Evolutionary conservation across 2,888 invertebrate species (phyloP), one percentile per base, ranked within the genome.

Genomic region (Oscheius onirici): DNA sequence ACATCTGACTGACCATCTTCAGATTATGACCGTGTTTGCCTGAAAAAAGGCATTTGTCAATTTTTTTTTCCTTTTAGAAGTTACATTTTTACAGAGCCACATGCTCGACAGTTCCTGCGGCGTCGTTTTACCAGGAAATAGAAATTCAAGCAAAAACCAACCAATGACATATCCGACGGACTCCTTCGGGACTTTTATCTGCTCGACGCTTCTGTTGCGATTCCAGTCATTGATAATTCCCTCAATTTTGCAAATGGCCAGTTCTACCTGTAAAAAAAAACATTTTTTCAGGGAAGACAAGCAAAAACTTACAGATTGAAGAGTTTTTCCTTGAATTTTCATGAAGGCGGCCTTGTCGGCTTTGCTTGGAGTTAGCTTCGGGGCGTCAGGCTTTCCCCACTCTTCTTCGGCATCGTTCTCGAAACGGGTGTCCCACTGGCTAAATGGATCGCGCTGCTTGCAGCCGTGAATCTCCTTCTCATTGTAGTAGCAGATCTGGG

Each of bases 291-390:
- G 3, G 34, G 34, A 34, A 34, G 34, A 8, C 3, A n/a, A 34
- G 13, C 13, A 34, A 41, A n/a, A 17, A 13, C n/a, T 26, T 8
- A 57, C 58, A 13, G 58, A 58, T 17, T 58, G 20, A 15, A n/a
- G 6, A n/a, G 58, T 41, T 41, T 58, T 58, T 43, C 58, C 58
- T 58, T 58, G 58, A 17, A 58, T 58, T 58, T 43, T 58, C 5
- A 58, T n/a, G 20, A 58, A 58, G n/a, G 58, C 58, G 41, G 17
- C 40, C 17, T 43, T n/a, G 41, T 58, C 58, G 1, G 58, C 15
- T 17, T 58, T 58, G 17, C 28, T 55, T 26, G 22, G n/a, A 55
- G 2, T 8, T 6, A 3, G 5, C 13, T 52, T 52, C n/a, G 8
- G 8, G n/a, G 20, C 41, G 13, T 58, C 58, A 5, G 8, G n/a